Evolutionary conservation across 2,888 invertebrate species (phyloP).

Genomic region (Hydroisotoma schaefferi): DNA sequence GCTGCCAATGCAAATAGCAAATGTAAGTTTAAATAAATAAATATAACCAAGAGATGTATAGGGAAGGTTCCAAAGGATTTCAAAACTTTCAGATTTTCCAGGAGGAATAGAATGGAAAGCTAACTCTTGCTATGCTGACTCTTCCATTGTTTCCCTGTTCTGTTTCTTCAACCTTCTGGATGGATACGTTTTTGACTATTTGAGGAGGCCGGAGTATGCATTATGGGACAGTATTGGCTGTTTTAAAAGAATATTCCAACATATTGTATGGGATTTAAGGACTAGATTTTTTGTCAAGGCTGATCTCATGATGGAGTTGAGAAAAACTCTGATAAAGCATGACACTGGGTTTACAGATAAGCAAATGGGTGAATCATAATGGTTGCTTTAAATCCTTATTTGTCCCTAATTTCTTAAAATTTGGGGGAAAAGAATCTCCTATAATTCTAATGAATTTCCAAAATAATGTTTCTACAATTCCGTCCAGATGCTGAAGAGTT

Average conservation of each 20-base stretch:
- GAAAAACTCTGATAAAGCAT: background rate
- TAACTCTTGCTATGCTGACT: conserved; percentile 2
- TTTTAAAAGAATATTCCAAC: too few species aligned
- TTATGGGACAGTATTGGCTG: too few species aligned
- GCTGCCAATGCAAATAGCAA: too few species aligned
- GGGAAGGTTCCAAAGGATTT: too few species aligned
- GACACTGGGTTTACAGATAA: background rate
- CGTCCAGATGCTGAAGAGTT: conserved; percentile 6
- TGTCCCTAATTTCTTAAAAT: background rate
- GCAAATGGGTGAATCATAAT: background rate
- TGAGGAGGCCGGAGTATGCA: too few species aligned
- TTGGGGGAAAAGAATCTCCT: background rate
- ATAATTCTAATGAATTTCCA: background rate
- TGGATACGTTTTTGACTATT: too few species aligned
- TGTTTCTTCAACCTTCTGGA: background rate
- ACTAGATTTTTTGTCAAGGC: too few species aligned
- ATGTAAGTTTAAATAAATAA: too few species aligned
- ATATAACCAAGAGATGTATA: too few species aligned
- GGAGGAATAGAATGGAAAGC: background rate
- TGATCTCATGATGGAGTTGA: background rate
- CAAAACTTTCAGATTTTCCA: too few species aligned
- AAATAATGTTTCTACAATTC: background rate
- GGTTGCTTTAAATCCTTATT: too few species aligned
- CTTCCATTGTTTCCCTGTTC: background rate
- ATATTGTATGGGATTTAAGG: too few species aligned